Conservation (phyloP, 2,113 vertebrate genomes). For the Jacana jacana region DNA sequence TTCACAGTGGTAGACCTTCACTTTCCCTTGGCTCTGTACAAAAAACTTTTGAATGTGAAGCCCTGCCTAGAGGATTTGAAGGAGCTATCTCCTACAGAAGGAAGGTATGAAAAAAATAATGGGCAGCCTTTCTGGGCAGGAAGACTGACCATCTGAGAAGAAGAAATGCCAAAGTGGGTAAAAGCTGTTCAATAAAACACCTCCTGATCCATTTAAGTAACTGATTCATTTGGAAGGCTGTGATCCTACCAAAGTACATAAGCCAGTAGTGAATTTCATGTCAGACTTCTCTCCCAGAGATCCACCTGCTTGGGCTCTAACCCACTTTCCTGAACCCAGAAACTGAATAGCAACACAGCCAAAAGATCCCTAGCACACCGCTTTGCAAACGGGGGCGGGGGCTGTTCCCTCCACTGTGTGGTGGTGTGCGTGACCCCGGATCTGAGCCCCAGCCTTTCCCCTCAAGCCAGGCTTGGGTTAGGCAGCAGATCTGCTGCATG, state of each 20-base stretch:
- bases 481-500: background rate
- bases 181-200: background rate
- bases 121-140: background rate
- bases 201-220: background rate
- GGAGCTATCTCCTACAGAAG: conserved; percentile 93
- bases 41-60: conserved; percentile 88
- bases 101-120: conserved; percentile 79
- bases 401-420: background rate
- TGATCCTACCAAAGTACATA: background rate
- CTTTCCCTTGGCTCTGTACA: conserved; percentile 93
- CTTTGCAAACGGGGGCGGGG: background rate
- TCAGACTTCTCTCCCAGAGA: background rate
- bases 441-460: background rate
- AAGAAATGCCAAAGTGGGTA: background rate
- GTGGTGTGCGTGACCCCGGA: fast-evolving
- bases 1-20: conserved; percentile 95
- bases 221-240: background rate
- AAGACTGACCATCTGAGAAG: background rate
- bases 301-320: background rate
- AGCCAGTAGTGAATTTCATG: background rate
- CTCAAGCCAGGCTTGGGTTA: background rate
- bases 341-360: background rate
- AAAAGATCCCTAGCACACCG: background rate
- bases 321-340: background rate
- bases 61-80: conserved; percentile 90